Evolutionary conservation across 2,797 vertebrate genomes (phyloP).

Genomic region (Danionella dracula): DNA sequence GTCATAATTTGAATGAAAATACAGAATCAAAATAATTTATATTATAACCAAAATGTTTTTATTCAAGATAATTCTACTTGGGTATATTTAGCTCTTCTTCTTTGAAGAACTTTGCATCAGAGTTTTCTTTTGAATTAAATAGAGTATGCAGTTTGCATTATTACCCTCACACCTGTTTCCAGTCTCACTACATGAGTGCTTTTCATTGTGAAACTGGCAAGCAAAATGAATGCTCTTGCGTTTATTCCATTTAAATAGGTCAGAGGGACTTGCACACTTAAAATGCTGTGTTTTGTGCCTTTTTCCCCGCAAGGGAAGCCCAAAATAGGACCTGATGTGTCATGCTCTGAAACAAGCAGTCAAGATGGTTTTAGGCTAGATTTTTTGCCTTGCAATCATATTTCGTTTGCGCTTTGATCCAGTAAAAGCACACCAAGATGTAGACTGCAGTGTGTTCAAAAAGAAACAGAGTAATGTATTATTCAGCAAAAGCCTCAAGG

Average conservation of each 20-base stretch:
- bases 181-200: neutral
- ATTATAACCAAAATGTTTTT: too few species aligned
- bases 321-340: constrained; percentile 34
- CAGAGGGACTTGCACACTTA: constrained; percentile 9
- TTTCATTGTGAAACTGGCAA: neutral
- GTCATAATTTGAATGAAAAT: too few species aligned
- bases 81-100: too few species aligned
- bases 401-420: neutral
- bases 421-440: neutral
- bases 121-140: neutral
- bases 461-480: constrained; percentile 19
- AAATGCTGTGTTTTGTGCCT: constrained; percentile 8
- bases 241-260: constrained; percentile 20
- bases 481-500: constrained; percentile 23
- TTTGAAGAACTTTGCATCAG: neutral
- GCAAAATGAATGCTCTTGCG: neutral
- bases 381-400: neutral
- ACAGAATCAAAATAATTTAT: too few species aligned
- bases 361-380: neutral
- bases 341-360: constrained; percentile 18
- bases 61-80: too few species aligned
- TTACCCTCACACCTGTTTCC: neutral
- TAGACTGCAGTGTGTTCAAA: neutral
- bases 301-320: constrained; percentile 6
- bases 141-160: neutral